Base-by-base conservation (phyloP, 2,888 invertebrate genomes). In the Drosophila cyrtoloma region DNA sequence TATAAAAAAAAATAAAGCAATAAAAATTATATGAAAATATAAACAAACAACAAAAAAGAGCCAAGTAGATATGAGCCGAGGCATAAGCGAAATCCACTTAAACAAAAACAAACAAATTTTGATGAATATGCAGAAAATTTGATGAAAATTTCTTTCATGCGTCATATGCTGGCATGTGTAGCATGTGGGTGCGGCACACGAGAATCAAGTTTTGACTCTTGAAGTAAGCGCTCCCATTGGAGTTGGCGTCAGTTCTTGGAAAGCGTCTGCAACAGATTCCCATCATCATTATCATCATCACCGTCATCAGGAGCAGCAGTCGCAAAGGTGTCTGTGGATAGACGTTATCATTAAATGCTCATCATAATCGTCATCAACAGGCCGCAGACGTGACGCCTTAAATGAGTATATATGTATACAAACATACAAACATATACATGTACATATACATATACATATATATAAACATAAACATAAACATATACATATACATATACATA, bases 101-200 rank as follows among this genome's bases (percentile, higher is more conserved):
- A 56, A 60, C 32, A 30, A 58, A 53, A 59, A 58, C 30, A 16
- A 55, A 61, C 44, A 64, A 59, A 62, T 57, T 56, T 77, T 82
- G 89, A 84, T 84, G 89, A 90, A 83, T 79, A 81, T 79, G 90
- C 84, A 71, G 73, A 76, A 88, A 83, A 66, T 84, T 70, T 73
- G 74, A 56, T 68, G 77, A 57, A 79, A 68, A 72, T 81, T 65
- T 76, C 57, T 52, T 42, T 59, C 47, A 42, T 56, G 59, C 53
- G 55, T 30, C 30, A 51, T 57, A 53, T 51, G 50, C 57, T 35
- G 33, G 32, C 26, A 30, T 52, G 22, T 44, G 22, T 44, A 22
- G 22, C 22, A 22, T 42, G n/a, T 42, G 51, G 55, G 66, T 39
- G 52, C 57, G 64, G 62, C 6, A 42, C 19, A 37, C 42, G 30